These are phyloP conservation scores for Glyptemys insculpta DNA, from an alignment of 2,797 vertebrate genomes.

Conservation along the genomic window DNA sequence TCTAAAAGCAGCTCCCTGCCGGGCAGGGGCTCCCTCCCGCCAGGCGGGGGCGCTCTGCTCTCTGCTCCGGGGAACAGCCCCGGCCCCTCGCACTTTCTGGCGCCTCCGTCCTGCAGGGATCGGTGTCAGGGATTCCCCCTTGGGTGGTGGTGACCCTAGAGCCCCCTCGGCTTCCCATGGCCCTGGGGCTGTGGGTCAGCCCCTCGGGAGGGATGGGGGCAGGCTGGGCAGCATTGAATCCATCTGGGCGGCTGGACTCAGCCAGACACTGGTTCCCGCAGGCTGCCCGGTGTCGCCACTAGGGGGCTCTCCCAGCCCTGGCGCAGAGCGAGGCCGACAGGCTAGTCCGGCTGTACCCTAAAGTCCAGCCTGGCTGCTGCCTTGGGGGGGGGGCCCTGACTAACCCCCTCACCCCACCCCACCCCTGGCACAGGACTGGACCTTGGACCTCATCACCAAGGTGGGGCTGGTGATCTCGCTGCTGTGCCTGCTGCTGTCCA, in stretches of 20 bases:
- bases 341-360: too few species aligned
- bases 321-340: too few species aligned
- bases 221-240: background rate
- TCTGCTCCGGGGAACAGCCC: background rate
- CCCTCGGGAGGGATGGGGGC: background rate
- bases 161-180: background rate
- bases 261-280: too few species aligned
- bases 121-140: too few species aligned
- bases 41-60: background rate
- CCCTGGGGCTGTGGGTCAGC: background rate
- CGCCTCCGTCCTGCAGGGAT: too few species aligned
- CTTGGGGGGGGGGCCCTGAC: too few species aligned
- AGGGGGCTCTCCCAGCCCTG: background rate
- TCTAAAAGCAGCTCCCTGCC: background rate
- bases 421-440: conserved; percentile 47
- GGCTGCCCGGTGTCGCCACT: too few species aligned
- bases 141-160: too few species aligned
- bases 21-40: too few species aligned
- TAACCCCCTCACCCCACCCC: background rate
- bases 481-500: conserved; percentile 86
- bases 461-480: conserved; percentile 87
- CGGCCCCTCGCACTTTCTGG: background rate
- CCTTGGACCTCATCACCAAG: conserved; percentile 83
- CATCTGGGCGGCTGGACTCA: background rate
- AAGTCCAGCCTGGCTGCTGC: background rate